Evolutionary conservation across 2,888 invertebrate species (phyloP), one percentile per base, ranked within the genome.

Genomic region (Eugnorisma glareosa): DNA sequence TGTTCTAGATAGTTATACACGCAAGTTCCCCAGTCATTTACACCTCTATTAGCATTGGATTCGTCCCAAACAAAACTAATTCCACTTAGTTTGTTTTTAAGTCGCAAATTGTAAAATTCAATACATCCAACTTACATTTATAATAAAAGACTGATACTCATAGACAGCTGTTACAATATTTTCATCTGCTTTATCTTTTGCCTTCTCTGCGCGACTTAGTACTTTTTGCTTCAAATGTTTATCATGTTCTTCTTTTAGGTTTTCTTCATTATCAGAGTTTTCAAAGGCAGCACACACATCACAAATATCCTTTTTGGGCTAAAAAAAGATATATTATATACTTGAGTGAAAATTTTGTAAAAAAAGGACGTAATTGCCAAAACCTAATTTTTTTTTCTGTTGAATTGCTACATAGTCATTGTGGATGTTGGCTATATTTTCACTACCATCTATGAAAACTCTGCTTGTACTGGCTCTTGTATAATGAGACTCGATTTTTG

Each of bases 401-500:
- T 61, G 35, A 3, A 35, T 61, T 35, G 61, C 61, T n/a, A 61
- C 61, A 35, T 61, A 61, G 61, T 61, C 61, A 37, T 37, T 61
- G 61, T 61, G 61, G 61, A 61, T 61, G 35, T 61, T 35, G 15
- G 64, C 64, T 64, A 64, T 57, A 73, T 64, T 72, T 72, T 72
- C 48, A 43, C 72, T 59, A 10, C 72, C 64, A 72, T 72, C 72
- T 59, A 72, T 72, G 45, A 43, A 72, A 72, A 72, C n/a, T n/a
- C 43, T 72, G 37, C 57, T 63, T 57, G 71, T 72, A 72, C 64
- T 63, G n/a, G 72, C 61, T 67, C 78, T 51, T n/a, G 71, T 68
- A 64, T 81, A 81, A 45, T 81, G 78, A 31, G 77, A 68, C 70
- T 82, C 77, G n/a, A 64, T 64, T n/a, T 64, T 64, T n/a, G 64